Percentiles rank a stretch among this genome's conserved stretches.
Conservation (phyloP, 2,888 invertebrate genomes). For the Eristalis arbustorum region DNA sequence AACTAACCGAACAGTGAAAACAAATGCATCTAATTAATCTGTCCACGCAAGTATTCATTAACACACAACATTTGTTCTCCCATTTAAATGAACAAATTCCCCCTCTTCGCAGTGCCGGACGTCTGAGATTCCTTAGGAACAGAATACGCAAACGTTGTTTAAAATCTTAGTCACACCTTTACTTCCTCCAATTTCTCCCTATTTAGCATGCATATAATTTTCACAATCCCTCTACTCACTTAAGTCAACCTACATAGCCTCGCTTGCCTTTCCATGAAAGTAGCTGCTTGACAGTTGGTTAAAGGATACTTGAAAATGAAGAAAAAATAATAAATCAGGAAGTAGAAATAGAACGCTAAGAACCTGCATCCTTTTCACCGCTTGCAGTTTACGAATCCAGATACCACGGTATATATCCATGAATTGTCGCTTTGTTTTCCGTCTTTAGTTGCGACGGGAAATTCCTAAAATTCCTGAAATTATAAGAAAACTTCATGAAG, state of each 20-base stretch:
- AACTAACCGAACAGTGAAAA: background rate
- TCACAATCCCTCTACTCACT: slow-evolving; percentile 24
- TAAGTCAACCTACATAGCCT: slow-evolving; percentile 26
- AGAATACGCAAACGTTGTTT: background rate
- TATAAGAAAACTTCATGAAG: slow-evolving; percentile 36
- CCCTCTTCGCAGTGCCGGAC: background rate
- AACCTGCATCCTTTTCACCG: slow-evolving; percentile 32
- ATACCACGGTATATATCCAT: slow-evolving; percentile 31
- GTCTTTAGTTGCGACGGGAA: slow-evolving; percentile 30
- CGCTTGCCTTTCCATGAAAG: slow-evolving; percentile 1
- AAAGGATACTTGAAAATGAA: background rate
- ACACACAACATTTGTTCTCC: background rate
- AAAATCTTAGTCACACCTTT: slow-evolving; percentile 31
- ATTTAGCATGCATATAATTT: slow-evolving; percentile 7
- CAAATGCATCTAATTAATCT: background rate
- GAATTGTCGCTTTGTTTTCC: slow-evolving; percentile 27
- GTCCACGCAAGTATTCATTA: background rate
- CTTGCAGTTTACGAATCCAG: slow-evolving; percentile 50
- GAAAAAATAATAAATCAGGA: slow-evolving; percentile 21
- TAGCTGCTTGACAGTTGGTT: background rate
- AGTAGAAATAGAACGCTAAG: slow-evolving; percentile 38
- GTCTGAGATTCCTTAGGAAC: background rate
- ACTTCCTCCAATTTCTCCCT: slow-evolving; percentile 12
- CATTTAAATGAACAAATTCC: background rate
- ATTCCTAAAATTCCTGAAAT: slow-evolving; percentile 58